phyloP scores from a whole-genome alignment of 2,113 vertebrate genomes.

The Neoarius graeffei region DNA sequence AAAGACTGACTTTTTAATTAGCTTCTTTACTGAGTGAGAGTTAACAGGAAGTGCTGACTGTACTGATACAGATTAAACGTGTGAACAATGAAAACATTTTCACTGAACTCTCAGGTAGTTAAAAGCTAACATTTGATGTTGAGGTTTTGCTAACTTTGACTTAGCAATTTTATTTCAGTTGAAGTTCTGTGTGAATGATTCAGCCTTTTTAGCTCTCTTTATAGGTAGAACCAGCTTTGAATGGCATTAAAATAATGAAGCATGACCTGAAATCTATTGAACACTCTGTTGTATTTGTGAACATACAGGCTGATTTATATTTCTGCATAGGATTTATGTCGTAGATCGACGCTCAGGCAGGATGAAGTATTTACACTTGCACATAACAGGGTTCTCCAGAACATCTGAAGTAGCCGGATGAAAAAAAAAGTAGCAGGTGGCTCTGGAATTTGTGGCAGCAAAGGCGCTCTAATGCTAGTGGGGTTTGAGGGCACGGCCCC shows the following conservation, averaged over 20 bases:
- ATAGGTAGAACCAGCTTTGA: background rate
- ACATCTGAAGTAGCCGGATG: too few species aligned
- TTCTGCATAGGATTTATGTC: too few species aligned
- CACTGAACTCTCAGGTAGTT: background rate
- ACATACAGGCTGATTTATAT: too few species aligned
- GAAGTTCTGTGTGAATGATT: background rate
- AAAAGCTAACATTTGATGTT: background rate
- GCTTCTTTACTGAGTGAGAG: background rate
- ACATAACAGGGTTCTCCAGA: too few species aligned
- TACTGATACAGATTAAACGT: background rate
- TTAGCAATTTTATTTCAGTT: background rate
- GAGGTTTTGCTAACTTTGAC: background rate
- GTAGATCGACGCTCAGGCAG: too few species aligned
- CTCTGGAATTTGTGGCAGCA: too few species aligned
- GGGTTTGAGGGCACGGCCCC: too few species aligned
- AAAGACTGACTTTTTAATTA: slow-evolving; percentile 5
- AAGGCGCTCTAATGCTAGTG: too few species aligned
- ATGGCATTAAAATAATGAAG: background rate
- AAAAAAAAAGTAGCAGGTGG: too few species aligned
- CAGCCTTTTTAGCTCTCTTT: background rate
- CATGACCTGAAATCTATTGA: background rate
- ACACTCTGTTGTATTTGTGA: background rate
- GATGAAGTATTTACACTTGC: too few species aligned
- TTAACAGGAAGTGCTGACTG: background rate
- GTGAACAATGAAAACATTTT: background rate